A percentile compares a stretch with the other conserved stretches of the same genome.
Conservation (phyloP, 2,113 vertebrate genomes). For the Plecotus auritus region DNA sequence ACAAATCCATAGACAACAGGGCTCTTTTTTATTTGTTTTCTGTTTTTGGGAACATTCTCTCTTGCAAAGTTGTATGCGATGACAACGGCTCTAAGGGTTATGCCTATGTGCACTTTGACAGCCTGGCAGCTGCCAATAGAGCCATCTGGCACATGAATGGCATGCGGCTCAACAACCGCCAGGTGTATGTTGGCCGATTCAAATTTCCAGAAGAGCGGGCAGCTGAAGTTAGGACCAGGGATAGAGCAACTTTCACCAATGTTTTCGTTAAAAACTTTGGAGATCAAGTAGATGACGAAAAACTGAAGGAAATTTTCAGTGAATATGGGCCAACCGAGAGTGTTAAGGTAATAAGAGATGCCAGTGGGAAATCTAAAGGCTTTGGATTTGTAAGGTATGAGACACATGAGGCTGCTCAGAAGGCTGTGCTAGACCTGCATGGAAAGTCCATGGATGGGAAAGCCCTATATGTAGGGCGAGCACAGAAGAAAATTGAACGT, state of each 20-base stretch:
- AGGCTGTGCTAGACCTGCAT: slow-evolving; percentile 96
- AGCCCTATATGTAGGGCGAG: slow-evolving; percentile 93
- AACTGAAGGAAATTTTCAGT: slow-evolving; percentile 92
- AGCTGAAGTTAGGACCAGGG: slow-evolving; percentile 94
- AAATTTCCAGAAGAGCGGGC: slow-evolving; percentile 97
- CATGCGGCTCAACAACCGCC: slow-evolving; percentile 98
- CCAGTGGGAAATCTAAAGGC: slow-evolving; percentile 94
- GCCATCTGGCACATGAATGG: slow-evolving; percentile 99
- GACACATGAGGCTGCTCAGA: slow-evolving; percentile 96
- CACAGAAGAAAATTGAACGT: slow-evolving; percentile 97
- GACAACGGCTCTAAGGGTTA: slow-evolving; percentile 98
- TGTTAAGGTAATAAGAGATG: slow-evolving; percentile 96
- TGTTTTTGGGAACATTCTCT: slow-evolving; percentile 97
- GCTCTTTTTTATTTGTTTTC: slow-evolving; percentile 98
- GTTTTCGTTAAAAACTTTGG: slow-evolving; percentile 99
- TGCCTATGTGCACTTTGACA: slow-evolving; percentile 98
- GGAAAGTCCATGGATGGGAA: slow-evolving; percentile 93
- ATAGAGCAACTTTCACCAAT: slow-evolving; percentile 94
- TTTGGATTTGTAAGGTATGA: slow-evolving; percentile 99
- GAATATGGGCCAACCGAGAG: slow-evolving; percentile 96
- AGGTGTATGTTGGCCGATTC: slow-evolving; percentile 98
- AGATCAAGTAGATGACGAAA: slow-evolving; percentile 93
- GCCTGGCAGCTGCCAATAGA: slow-evolving; percentile 94
- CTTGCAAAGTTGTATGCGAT: slow-evolving; percentile 98
- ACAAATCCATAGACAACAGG: slow-evolving; percentile 99